Evolutionary conservation across 2,113 vertebrate species (phyloP), one percentile per base, ranked within the genome.

Genomic region (Cardinalis cardinalis): DNA sequence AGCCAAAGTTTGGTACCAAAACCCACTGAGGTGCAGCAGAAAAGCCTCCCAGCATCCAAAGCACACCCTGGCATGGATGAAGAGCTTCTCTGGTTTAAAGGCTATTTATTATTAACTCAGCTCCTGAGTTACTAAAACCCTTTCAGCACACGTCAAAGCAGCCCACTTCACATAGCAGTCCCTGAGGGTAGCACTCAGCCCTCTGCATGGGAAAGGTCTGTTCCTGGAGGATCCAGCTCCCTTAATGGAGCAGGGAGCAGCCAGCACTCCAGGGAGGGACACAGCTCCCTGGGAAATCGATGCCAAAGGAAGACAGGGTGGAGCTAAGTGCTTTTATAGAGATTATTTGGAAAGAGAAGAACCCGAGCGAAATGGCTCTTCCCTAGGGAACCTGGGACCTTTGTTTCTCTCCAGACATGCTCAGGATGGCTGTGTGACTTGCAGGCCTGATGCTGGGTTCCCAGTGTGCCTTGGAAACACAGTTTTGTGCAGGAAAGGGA

Each of bases 151-250:
- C 0, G 7, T 18, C 43, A 63, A 44, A 94, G 64, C 13, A 17
- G 32, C 26, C 24, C 0, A 1, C 14, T 65, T 59, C 18, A 71
- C 0, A 2, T 0, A 58, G 63, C 40, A 17, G 29, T 32, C 64
- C 63, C 80, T 2, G 3, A 86, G 72, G 58, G 49, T 0, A 25
- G 38, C 3, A 0, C 38, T 66, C 43, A 66, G 72, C 52, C 7
- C 1, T 60, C 44, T 17, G 40, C 66, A 28, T 46, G 88, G 79
- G 65, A 88, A 84, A 86, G 29, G n/a, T 24, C 89, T 12, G 2
- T 5, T 78, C 74, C 89, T 7, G 0, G 26, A 0, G 0, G 70
- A 81, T 51, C 15, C 3, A 2, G 65, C 32, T 88, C 49, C 80
- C n/a, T 66, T 18, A 55, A 43, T 0, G 7, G 70, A 81, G 51